Base-by-base conservation (phyloP, 2,888 invertebrate species). In the Ligdia adustata region DNA sequence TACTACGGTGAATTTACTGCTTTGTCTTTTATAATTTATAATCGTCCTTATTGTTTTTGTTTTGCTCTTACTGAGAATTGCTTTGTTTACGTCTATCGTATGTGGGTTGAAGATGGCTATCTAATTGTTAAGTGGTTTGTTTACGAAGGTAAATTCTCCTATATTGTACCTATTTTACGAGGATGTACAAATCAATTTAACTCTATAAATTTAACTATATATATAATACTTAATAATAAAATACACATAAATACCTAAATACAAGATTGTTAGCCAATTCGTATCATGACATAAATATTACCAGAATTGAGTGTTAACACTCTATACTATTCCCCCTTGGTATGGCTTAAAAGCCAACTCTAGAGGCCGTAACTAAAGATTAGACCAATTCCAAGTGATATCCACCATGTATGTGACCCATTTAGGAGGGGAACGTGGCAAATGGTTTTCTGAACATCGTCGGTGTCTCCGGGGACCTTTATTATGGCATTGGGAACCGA, bases 361-460 rank as follows among this genome's bases (percentile, higher is more conserved):
- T 67, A 56, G 72, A 60, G 60, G 66, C 66, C 67, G 73, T 81
- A 79, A 78, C 76, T 79, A 76, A 75, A 79, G 80, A 80, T 81
- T 81, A 81, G 72, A 67, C 73, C 78, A 75, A 79, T 79, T 79
- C 74, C 62, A 69, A 62, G 64, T 70, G 71, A 75, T 78, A 74
- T 73, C 71, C 72, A 65, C 62, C 64, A 66, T 66, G 66, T 70
- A 61, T 72, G 72, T 59, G 72, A 68, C 72, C 75, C 71, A 71
- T 75, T 79, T 75, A 64, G 64, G 63, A 72, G 69, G 62, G 63
- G 65, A 66, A 67, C 66, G 71, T 69, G 66, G 72, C 69, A 71
- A 80, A 80, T 78, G 72, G 75, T 65, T 75, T 78, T 72, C 72
- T 71, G 72, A 76, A 72, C 70, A 75, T 71, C 65, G 67, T 59